These are phyloP conservation scores for Adineta ricciae DNA, from an alignment of 2,888 invertebrate species.

Conservation along the genomic window DNA sequence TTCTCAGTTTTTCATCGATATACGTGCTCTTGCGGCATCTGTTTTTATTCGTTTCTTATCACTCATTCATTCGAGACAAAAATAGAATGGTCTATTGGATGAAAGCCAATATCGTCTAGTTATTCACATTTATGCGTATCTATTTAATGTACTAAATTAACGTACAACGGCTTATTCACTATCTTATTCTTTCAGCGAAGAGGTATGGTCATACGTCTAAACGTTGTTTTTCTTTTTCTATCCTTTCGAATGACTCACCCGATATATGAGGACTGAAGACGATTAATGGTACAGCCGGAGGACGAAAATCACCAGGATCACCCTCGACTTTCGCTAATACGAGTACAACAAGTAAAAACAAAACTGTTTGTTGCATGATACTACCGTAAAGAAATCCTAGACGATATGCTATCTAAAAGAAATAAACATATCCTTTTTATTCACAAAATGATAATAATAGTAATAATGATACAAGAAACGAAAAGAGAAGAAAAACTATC, in stretches of 20 bases:
- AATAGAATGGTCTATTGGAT: no score
- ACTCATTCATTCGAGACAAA: no score
- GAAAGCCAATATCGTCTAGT: no score
- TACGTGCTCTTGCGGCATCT: background rate
- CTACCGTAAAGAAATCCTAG: no score
- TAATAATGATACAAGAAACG: background rate
- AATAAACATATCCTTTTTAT: background rate
- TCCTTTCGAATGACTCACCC: background rate
- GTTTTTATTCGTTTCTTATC: background rate
- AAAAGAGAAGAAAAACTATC: background rate
- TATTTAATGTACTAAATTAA: no score
- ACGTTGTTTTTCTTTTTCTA: no score
- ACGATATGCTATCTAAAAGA: no score
- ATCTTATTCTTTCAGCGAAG: no score
- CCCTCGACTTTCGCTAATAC: background rate
- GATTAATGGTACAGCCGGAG: background rate
- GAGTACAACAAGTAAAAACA: background rate
- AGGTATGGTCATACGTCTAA: no score
- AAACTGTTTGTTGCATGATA: background rate
- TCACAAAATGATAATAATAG: background rate
- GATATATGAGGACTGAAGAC: slow-evolving; percentile 1
- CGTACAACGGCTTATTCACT: no score
- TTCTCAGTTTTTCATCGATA: no score
- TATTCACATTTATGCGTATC: no score
- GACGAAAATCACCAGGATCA: background rate